phyloP scores from a whole-genome alignment of 1,140 invertebrate genomes.

The Zaprionus vittiger region DNA sequence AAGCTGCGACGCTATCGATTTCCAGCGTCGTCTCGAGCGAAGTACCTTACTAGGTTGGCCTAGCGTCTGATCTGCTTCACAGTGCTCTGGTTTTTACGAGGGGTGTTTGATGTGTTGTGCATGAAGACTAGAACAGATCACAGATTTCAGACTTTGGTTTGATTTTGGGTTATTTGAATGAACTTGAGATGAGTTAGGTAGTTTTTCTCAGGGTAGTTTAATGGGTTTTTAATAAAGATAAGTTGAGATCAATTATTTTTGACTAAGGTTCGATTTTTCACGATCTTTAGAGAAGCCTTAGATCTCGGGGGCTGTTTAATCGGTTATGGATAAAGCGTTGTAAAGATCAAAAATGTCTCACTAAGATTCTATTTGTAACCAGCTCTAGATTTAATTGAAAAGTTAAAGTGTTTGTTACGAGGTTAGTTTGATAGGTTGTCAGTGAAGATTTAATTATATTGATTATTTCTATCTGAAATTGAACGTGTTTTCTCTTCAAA shows the following conservation, averaged over 20 bases:
- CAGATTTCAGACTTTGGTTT: too few relatives aligned
- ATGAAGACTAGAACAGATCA: background rate
- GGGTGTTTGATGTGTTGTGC: background rate
- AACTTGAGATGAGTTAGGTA: background rate
- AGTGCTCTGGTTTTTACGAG: constrained; percentile 59
- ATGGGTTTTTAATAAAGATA: background rate
- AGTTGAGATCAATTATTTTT: too few relatives aligned
- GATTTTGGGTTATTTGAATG: too few relatives aligned
- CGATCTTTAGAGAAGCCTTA: too few relatives aligned
- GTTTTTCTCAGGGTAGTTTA: background rate
- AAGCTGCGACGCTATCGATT: constrained; percentile 56
- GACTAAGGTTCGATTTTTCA: background rate
- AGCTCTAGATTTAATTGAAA: too few relatives aligned
- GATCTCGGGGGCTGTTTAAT: background rate
- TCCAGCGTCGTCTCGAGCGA: constrained; percentile 35
- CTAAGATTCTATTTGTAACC: background rate
- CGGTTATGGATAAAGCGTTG: background rate
- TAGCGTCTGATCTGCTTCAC: constrained; percentile 65
- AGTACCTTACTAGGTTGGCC: constrained; percentile 34
- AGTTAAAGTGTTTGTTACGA: too few relatives aligned
- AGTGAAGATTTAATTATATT: background rate
- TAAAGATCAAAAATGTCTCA: background rate
- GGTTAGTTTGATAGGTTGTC: too few relatives aligned
- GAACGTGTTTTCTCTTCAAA: background rate
- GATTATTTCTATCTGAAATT: background rate